Evolutionary conservation across 2,888 invertebrate genomes (phyloP), one percentile per base, ranked within the genome.

Genomic region (Neoscelio sp.): DNA sequence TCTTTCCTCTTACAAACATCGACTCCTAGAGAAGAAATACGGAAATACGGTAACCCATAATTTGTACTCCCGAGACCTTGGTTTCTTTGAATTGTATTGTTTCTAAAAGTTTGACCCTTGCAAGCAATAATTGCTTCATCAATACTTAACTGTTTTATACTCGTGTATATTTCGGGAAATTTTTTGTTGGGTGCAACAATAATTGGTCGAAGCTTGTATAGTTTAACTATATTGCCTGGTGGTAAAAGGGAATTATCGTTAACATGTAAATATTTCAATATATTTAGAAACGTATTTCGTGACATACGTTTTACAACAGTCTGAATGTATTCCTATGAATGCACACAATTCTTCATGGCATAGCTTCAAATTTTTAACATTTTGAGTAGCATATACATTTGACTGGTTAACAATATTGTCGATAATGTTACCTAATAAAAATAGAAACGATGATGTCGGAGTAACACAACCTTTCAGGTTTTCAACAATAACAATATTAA

Each of bases 1-100:
- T 67, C 67, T 52, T 52, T 54, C 67, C 54, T 54, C 15, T 67
- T 67, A n/a, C 44, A 44, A 1, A 54, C 67, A 10, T 33, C 13
- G 54, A 54, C 17, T 12, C 42, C 23, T 0, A 15, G 28, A 44
- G 42, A 33, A n/a, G 67, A 58, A 28, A 58, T 50, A 2, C 44
- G 30, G n/a, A 17, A 68, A 33, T 20, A 38, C 54, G 12, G 8
- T n/a, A 56, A 56, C 54, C 54, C 54, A 56, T 8, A 54, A 38
- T 20, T 54, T 54, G 10, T 56, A 56, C 8, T 38, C 54, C 8
- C 54, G 17, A 10, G 8, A 6, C 23, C 38, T 8, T 38, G 40
- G 54, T 40, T 56, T 56, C 54, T 38, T 56, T 13, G 54, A 38
- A 18, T 40, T 56, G 6, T 33, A 62, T 48, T 62, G 62, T 62